Conservation (phyloP, 1,140 invertebrate genomes). For the Procambarus clarkii region DNA sequence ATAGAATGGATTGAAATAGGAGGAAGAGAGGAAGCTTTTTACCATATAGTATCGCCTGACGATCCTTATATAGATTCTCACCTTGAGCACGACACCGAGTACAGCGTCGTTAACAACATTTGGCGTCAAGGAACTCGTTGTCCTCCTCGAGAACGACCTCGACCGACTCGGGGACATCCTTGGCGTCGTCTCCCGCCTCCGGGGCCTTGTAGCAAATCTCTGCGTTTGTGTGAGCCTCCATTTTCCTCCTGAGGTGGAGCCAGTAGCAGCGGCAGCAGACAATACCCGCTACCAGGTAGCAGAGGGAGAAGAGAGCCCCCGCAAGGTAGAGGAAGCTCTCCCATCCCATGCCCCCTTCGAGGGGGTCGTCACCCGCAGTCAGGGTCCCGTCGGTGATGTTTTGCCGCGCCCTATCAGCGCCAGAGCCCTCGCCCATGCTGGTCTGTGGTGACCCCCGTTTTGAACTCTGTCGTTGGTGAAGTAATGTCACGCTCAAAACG, state of each 20-base stretch:
- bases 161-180: neutral
- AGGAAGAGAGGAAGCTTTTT: no score
- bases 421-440: no score
- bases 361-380: neutral
- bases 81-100: neutral
- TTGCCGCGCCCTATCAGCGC: no score
- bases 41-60: no score
- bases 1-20: no score
- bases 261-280: constrained; percentile 28
- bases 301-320: neutral
- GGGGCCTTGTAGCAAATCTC: neutral
- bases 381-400: neutral
- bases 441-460: no score
- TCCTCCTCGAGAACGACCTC: neutral
- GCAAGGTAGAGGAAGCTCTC: neutral
- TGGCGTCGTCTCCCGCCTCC: neutral
- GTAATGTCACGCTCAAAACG: no score
- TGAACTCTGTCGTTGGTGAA: no score
- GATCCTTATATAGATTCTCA: neutral
- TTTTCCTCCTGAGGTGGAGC: constrained; percentile 9
- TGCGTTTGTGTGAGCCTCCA: neutral
- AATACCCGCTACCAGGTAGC: neutral
- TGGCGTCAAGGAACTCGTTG: constrained; percentile 1
- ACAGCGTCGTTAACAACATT: neutral
- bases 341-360: neutral